Conservation (phyloP, 2,113 vertebrate species). For the Periophthalmus modestus region DNA sequence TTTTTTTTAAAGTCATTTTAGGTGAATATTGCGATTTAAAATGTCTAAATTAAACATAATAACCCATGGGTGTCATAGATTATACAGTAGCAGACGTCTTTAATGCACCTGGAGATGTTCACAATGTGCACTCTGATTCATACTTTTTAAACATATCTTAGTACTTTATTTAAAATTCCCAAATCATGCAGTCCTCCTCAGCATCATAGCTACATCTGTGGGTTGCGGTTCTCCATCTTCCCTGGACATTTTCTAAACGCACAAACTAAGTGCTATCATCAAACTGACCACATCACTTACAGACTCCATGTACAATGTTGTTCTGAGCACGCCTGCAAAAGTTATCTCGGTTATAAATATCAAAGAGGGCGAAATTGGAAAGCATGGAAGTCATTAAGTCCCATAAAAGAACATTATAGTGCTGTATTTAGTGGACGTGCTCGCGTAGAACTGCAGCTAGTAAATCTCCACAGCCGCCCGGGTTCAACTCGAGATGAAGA, state of each 20-base stretch:
- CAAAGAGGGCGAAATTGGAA: conserved; percentile 50
- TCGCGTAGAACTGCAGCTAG: conserved; percentile 57
- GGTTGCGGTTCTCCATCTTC: conserved; percentile 44
- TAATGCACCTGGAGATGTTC: too few species aligned
- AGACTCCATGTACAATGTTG: conserved; percentile 50
- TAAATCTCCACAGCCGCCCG: conserved; percentile 63
- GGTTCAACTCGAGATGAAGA: conserved; percentile 65
- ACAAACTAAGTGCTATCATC: conserved; percentile 59
- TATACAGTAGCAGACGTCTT: too few species aligned
- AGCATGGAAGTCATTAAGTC: conserved; percentile 58
- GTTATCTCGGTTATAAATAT: conserved; percentile 48
- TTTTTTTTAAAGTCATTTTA: too few species aligned
- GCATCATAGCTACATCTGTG: conserved; percentile 26
- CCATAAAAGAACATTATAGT: conserved; percentile 59
- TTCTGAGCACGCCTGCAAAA: conserved; percentile 33
- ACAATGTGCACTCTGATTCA: too few species aligned
- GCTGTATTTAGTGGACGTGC: conserved; percentile 58
- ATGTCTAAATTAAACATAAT: too few species aligned
- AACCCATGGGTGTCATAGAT: too few species aligned
- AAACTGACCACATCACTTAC: conserved; percentile 46
- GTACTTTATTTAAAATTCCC: too few species aligned
- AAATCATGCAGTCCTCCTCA: too few species aligned
- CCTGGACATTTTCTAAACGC: conserved; percentile 47
- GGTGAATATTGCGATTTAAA: too few species aligned
- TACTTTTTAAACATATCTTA: too few species aligned